A percentile compares a stretch with the other conserved stretches of the same genome.
These are phyloP conservation scores for Merops nubicus DNA, from an alignment of 2,113 vertebrate species.

Conservation along the genomic window DNA sequence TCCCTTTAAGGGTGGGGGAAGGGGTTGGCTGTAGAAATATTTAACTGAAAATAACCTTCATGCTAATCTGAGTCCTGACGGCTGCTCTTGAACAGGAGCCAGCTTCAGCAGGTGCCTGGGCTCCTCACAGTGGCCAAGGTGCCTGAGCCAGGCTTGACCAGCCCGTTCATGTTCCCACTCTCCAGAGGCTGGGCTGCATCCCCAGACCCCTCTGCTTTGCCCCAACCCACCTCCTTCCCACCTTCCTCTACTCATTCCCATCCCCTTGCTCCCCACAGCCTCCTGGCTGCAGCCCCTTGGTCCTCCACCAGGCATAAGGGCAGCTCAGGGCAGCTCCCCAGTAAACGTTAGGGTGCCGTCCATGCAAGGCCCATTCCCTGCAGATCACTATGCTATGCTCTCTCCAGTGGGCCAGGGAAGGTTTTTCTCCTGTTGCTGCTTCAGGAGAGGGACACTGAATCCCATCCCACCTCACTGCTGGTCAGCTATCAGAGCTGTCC, in stretches of 20 bases:
- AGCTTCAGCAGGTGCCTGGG: background rate
- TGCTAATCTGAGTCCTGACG: constrained; percentile 29
- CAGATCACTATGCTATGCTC: background rate
- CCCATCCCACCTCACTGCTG: background rate
- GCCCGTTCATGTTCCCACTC: background rate
- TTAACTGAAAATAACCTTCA: constrained; percentile 61
- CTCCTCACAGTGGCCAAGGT: background rate
- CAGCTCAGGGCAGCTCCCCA: background rate
- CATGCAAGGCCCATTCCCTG: background rate
- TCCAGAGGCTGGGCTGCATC: accelerated
- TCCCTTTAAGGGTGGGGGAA: constrained; percentile 21
- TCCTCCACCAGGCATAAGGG: background rate
- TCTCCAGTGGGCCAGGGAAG: background rate
- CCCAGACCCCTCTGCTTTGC: background rate
- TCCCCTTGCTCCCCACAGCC: background rate
- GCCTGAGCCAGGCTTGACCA: background rate
- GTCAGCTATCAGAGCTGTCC: background rate
- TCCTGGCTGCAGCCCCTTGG: accelerated
- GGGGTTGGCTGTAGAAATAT: constrained; percentile 12
- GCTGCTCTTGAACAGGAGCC: background rate
- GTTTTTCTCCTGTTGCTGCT: background rate
- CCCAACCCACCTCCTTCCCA: accelerated
- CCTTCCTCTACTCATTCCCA: background rate
- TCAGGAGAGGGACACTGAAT: background rate
- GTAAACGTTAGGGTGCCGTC: background rate